Evolutionary conservation across 2,888 invertebrate species (phyloP).

Genomic region (Steinernema carpocapsae): DNA sequence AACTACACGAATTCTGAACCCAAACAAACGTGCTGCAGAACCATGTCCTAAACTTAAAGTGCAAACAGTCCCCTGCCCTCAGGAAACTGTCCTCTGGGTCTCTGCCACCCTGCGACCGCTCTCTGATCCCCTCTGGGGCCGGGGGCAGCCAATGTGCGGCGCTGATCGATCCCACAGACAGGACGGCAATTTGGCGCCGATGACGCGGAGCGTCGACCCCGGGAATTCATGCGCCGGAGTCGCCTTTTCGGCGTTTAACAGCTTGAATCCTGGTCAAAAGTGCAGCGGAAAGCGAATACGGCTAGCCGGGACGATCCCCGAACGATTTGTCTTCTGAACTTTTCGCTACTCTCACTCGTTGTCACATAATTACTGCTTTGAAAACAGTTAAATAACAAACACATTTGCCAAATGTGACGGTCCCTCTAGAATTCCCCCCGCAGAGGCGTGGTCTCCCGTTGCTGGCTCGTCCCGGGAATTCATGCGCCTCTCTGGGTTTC

Average conservation of each 20-base stretch:
- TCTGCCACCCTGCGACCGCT: neutral
- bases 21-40: neutral
- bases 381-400: constrained; percentile 35
- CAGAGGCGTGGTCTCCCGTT: constrained; percentile 26
- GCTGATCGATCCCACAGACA: constrained; percentile 31
- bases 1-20: too few relatives aligned
- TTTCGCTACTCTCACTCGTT: neutral
- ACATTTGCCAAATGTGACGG: constrained; percentile 35
- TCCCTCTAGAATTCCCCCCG: constrained; percentile 34
- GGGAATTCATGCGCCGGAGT: constrained; percentile 38
- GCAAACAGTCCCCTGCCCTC: too few relatives aligned
- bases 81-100: neutral
- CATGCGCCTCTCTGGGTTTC: constrained; percentile 1
- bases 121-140: constrained; percentile 23
- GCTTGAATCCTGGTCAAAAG: neutral
- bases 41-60: too few relatives aligned
- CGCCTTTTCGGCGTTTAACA: neutral
- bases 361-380: constrained; percentile 34
- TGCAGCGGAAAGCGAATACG: neutral
- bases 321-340: neutral
- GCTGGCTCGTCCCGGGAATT: constrained; percentile 27
- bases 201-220: constrained; percentile 36
- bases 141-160: constrained; percentile 20
- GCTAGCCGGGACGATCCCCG: neutral
- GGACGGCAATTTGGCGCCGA: constrained; percentile 38